phyloP scores from a whole-genome alignment of 2,113 vertebrate genomes.

The Dipodomys stephensi region DNA sequence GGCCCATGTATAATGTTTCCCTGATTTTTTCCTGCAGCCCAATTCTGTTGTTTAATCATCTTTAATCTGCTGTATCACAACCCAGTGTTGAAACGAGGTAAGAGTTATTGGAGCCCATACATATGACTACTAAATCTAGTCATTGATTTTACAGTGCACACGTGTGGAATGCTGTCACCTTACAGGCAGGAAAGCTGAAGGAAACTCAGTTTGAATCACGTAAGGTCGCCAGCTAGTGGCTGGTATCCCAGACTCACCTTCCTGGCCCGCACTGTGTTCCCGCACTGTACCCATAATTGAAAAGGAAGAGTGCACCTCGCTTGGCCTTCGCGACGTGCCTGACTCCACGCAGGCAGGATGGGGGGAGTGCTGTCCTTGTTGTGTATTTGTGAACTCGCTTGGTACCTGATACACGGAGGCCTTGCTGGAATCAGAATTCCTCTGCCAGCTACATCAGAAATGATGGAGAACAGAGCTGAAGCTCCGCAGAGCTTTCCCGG shows the following conservation, averaged over 20 bases:
- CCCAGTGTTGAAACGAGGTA: neutral
- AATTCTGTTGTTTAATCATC: neutral
- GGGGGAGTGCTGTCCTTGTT: neutral
- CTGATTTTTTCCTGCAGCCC: neutral
- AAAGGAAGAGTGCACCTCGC: rapidly evolving
- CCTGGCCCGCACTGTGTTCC: too few species aligned
- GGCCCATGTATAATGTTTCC: neutral
- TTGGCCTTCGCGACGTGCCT: neutral
- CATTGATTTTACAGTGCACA: neutral
- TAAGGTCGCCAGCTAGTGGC: neutral
- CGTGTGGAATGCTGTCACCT: neutral
- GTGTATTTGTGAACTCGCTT: neutral
- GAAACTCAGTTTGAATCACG: neutral
- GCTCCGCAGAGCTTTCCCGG: neutral
- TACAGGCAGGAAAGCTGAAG: neutral
- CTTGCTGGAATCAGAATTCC: too few species aligned
- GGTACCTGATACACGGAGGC: neutral
- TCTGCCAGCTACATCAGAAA: neutral
- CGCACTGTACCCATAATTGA: neutral
- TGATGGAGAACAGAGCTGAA: neutral
- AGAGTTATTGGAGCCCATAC: neutral
- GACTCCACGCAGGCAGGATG: neutral
- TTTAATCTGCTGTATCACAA: neutral
- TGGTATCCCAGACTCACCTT: too few species aligned
- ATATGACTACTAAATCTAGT: neutral